Percentiles rank a stretch among this genome's conserved stretches.
These are phyloP conservation scores for Tetranychus cinnabarinus DNA, from an alignment of 1,140 invertebrate species.

Conservation along the genomic window DNA sequence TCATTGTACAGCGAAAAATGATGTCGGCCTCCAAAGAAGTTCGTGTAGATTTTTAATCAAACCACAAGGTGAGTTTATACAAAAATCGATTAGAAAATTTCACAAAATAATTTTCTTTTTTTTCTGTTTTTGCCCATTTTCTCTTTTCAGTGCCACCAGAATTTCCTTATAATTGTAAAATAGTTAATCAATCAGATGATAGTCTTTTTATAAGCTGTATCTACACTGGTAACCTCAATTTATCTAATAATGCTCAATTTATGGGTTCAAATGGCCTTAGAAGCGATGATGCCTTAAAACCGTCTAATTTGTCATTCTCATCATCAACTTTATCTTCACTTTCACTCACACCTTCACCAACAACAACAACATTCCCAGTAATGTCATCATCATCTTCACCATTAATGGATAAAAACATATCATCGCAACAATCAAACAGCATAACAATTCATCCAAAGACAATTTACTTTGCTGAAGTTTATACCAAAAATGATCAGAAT, in stretches of 20 bases:
- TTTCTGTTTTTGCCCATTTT: no score
- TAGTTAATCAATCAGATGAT: conserved; percentile 5
- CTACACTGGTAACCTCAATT: not conserved
- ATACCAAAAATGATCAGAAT: not conserved
- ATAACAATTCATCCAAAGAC: conserved; percentile 4
- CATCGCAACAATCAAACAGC: not conserved
- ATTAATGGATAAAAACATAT: not conserved
- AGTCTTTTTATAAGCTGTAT: not conserved
- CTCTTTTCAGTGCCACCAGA: conserved; percentile 2
- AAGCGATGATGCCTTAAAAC: not conserved
- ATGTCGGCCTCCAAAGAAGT: conserved; percentile 15
- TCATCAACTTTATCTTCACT: no score
- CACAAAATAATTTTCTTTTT: no score
- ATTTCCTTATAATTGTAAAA: conserved; percentile 8
- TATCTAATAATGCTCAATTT: not conserved
- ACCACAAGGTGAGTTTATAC: not conserved
- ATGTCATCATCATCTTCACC: no score
- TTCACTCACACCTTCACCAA: no score
- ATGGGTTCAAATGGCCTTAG: not conserved
- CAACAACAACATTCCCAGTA: no score
- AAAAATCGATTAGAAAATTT: no score
- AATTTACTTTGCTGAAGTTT: conserved; percentile 7
- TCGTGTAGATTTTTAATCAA: conserved; percentile 16
- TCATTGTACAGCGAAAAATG: conserved; percentile 17
- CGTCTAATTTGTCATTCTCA: no score